Evolutionary conservation across 2,888 invertebrate species (phyloP), one percentile per base, ranked within the genome.

Genomic region (Listrodromus nycthemerus): DNA sequence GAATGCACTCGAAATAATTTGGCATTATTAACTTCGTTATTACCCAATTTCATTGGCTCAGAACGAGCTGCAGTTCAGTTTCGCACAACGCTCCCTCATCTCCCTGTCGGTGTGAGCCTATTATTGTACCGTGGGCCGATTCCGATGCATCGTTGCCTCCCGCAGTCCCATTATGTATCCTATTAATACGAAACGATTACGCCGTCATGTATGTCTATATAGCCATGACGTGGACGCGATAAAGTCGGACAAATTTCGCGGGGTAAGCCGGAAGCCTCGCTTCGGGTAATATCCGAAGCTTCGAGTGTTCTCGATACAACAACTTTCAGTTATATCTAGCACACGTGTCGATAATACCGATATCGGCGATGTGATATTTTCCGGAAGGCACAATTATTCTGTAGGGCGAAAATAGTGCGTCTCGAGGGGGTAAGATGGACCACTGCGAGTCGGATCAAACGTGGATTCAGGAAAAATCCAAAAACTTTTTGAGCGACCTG

Each of bases 21-120:
- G 63, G 55, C 58, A 45, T 70, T 81, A 70, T 76, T 65, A 81
- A 81, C 81, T 37, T 65, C 69, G 69, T 65, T 76, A 81, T 81
- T 70, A 69, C 70, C 75, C 63, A 76, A 81, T 70, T 81, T 76
- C 55, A 81, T 69, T 63, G 45, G 63, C 30, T 30, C 27, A 10
- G 55, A 63, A 45, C 58, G 73, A 48, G 73, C 58, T 30, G 58
- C 27, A 58, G 24, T 27, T 58, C 30, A 58, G 58, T 58, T 58
- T 58, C 58, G 58, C 27, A 27, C 58, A 58, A 58, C 58, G 16
- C 27, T 24, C 55, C 24, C 55, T 58, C n/a, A 24, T 27, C 6
- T 27, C 24, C 27, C 13, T 30, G 1, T 30, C 24, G 16, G 58
- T 30, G 58, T 58, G 58, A 50, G 13, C 58, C 73, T 45, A 74